phyloP scores from a whole-genome alignment of 2,113 vertebrate genomes.

The Oxyruncus cristatus region DNA sequence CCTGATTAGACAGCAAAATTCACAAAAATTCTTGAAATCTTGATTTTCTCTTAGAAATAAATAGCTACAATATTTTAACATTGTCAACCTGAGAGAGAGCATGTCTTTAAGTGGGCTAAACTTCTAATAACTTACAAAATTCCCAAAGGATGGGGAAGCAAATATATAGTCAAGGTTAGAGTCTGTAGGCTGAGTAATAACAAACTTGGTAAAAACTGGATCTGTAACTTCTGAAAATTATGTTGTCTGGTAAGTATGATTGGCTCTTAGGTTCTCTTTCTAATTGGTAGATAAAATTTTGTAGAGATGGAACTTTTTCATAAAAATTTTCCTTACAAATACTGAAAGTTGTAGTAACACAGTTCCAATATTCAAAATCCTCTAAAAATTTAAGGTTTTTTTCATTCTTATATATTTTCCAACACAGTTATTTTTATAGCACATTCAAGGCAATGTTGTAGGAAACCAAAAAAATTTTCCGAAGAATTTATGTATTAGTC shows the following conservation, averaged over 20 bases:
- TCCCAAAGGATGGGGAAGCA: not conserved
- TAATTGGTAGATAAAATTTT: not conserved
- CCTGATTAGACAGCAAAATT: not conserved
- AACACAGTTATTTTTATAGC: not conserved
- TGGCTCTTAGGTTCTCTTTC: not conserved
- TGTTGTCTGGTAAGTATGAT: not conserved
- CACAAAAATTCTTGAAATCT: not conserved
- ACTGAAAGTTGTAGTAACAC: not conserved
- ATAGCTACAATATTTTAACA: not conserved
- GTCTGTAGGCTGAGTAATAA: not conserved
- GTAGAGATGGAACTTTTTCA: not conserved
- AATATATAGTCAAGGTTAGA: not conserved
- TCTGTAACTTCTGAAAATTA: not conserved
- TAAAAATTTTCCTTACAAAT: not conserved
- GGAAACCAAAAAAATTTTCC: not conserved
- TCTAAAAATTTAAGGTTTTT: not conserved
- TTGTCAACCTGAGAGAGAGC: not conserved
- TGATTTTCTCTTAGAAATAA: not conserved
- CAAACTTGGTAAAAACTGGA: not conserved
- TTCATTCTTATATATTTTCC: not conserved
- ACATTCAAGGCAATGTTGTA: not conserved
- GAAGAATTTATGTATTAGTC: fast-evolving
- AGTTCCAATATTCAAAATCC: not conserved
- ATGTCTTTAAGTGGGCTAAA: not conserved
- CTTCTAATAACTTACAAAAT: not conserved